Evolutionary conservation across 2,888 invertebrate genomes (phyloP), one percentile per base, ranked within the genome.

Genomic region (Pilophorus perplexus): DNA sequence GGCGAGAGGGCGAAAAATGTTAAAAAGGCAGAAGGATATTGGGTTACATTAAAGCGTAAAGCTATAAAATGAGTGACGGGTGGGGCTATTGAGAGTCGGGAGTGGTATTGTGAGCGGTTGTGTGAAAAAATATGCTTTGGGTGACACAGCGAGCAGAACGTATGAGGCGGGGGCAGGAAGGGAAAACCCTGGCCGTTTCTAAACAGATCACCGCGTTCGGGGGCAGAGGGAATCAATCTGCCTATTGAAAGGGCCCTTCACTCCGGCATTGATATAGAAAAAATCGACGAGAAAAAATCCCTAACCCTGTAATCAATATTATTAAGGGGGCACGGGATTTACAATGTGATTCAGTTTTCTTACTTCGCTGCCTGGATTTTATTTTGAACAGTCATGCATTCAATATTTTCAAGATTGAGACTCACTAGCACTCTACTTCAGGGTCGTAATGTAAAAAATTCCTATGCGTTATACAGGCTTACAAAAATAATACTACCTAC

Each of bases 31-130:
- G 28, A 62, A 52, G 52, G 52, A 62, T 62, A 62, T 62, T 62
- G 62, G 62, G 48, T 62, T 62, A 62, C 62, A 62, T 62, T 62
- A 62, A 62, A 62, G 46, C 62, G 62, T 62, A 48, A 62, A 44
- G 62, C 62, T 62, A 62, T 62, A 62, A 62, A 62, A 62, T 62
- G 62, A 62, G 62, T 62, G 62, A 62, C 62, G 62, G 62, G 62
- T 40, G 28, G 62, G n/a, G 40, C 62, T 62, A 62, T 62, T 62
- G 62, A 62, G 28, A 23, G 55, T 55, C 33, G 62, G 46, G 62
- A 62, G 27, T 59, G 59, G 40, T 42, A 59, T 59, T 59, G 59
- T 59, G 59, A 25, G 48, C 48, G 20, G 8, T 22, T 59, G 59
- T 59, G 59, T 33, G 27, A 62, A 62, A 55, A 55, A 55, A 55